Conservation (phyloP, 92 coral and sea anemone species). For the Siderastrea radians region DNA sequence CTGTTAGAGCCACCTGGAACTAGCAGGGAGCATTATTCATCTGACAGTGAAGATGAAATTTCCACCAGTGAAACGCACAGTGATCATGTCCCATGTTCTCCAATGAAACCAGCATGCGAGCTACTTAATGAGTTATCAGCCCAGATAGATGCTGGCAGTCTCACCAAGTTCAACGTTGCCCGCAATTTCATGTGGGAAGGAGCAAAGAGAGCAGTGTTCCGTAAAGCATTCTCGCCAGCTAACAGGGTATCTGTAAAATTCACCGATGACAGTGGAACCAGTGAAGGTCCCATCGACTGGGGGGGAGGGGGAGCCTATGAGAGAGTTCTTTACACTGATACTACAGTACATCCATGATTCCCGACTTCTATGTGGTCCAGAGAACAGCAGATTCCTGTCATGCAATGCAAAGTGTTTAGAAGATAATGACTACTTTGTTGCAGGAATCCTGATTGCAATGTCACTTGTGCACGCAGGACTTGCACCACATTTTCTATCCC, state of each 20-base stretch:
- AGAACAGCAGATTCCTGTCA: slow-evolving; percentile 56
- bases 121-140: slow-evolving; percentile 73
- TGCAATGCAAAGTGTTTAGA: slow-evolving; percentile 49
- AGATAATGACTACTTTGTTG: slow-evolving; percentile 60
- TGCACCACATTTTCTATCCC: slow-evolving; percentile 58
- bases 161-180: slow-evolving; percentile 76
- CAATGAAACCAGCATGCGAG: slow-evolving; percentile 41
- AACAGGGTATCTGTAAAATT: slow-evolving; percentile 79
- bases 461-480: slow-evolving; percentile 52
- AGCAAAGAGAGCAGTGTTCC: slow-evolving; percentile 70
- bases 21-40: slow-evolving; percentile 24
- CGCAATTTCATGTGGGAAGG: slow-evolving; percentile 85
- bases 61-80: slow-evolving; percentile 47
- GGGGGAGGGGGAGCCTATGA: slow-evolving; percentile 68
- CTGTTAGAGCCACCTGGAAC: slow-evolving; percentile 49
- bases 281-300: slow-evolving; percentile 80
- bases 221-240: slow-evolving; percentile 74
- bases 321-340: slow-evolving; percentile 69
- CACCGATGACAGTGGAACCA: slow-evolving; percentile 72
- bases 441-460: slow-evolving; percentile 55
- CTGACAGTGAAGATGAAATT: slow-evolving; percentile 53
- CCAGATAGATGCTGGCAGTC: slow-evolving; percentile 41
- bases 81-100: slow-evolving; percentile 55
- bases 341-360: slow-evolving; percentile 60
- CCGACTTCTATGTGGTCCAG: slow-evolving; percentile 62